Evolutionary conservation across 2,888 invertebrate genomes (phyloP).

Genomic region (Nasonovia ribisnigri): DNA sequence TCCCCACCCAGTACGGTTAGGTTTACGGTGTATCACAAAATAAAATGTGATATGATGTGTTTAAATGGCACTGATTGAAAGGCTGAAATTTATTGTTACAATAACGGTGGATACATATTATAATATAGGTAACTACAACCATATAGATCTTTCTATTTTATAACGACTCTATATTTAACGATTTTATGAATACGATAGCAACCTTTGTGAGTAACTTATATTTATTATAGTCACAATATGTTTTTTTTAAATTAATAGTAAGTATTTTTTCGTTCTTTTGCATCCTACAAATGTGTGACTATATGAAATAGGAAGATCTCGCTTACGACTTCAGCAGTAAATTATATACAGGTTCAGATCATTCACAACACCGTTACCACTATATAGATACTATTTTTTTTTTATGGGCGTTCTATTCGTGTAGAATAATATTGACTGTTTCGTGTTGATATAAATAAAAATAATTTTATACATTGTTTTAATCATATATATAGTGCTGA

Average conservation of each 20-base stretch:
- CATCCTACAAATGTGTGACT: neutral
- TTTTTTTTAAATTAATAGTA: neutral
- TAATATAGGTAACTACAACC: too few species aligned
- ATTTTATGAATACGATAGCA: too few species aligned
- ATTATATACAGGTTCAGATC: neutral
- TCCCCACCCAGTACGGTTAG: too few species aligned
- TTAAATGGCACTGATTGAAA: too few species aligned
- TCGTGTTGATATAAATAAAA: neutral
- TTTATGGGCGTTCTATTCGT: neutral
- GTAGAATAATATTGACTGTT: neutral
- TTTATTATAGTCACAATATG: too few species aligned
- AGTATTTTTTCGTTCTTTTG: neutral
- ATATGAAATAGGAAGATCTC: neutral
- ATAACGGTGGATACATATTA: too few species aligned
- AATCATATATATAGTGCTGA: neutral
- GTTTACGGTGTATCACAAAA: neutral
- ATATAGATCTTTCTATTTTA: too few species aligned
- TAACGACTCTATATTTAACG: too few species aligned
- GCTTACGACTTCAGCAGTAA: neutral
- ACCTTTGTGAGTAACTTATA: too few species aligned
- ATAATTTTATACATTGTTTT: neutral
- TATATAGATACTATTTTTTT: neutral
- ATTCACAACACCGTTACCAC: neutral
- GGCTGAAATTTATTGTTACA: too few species aligned
- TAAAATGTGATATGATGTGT: neutral